Percentiles rank a stretch among this genome's conserved stretches.
Conservation (phyloP, 1,140 invertebrate species). For the Gyrodactylus salaris region DNA sequence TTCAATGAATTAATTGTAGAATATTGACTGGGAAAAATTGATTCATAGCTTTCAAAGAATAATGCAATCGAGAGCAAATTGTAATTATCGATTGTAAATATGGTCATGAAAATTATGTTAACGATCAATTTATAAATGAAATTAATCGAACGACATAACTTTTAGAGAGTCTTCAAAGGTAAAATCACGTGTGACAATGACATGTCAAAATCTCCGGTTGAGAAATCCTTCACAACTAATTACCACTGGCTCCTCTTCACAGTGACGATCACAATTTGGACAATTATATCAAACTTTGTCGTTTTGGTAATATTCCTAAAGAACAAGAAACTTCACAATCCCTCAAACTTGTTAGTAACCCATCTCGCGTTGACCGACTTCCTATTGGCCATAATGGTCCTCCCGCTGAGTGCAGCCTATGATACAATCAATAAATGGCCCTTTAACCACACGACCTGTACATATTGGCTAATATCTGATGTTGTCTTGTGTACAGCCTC, state of each 20-base stretch:
- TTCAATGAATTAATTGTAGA: no score
- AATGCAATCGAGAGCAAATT: no score
- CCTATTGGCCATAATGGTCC: slow-evolving; percentile 16
- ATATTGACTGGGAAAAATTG: no score
- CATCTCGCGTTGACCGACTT: slow-evolving; percentile 20
- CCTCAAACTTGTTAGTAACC: slow-evolving; percentile 20
- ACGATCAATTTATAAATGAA: no score
- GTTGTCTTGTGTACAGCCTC: slow-evolving; percentile 22
- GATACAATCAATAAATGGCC: slow-evolving; percentile 19
- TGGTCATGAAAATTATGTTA: no score
- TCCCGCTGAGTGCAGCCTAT: slow-evolving; percentile 17
- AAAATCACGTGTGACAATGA: no score
- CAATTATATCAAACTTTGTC: slow-evolving; percentile 18
- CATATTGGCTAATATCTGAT: slow-evolving; percentile 13
- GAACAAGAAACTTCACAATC: slow-evolving; percentile 16
- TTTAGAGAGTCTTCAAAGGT: no score
- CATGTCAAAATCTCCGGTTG: no score
- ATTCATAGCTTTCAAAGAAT: no score
- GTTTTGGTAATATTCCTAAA: slow-evolving; percentile 16
- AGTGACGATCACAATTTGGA: slow-evolving; percentile 15
- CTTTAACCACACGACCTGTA: slow-evolving; percentile 14
- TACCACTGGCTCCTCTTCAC: not conserved
- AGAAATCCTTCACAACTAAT: not conserved
- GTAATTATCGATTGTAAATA: no score
- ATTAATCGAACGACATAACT: no score